Evolutionary conservation across 2,888 invertebrate genomes (phyloP).

Genomic region (Apodemia duryi): DNA sequence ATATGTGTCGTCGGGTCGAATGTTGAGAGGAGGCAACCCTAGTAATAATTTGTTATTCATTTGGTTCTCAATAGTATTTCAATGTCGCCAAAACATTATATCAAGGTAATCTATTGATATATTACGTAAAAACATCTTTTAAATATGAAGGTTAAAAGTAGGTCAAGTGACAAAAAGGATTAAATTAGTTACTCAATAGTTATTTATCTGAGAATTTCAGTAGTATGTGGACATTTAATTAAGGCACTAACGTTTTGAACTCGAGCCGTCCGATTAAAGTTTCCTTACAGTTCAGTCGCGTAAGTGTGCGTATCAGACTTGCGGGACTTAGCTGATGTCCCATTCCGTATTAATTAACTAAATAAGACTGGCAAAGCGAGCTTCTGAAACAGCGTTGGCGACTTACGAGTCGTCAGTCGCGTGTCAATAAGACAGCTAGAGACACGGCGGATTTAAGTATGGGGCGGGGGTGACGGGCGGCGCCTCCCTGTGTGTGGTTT

Average conservation of each 20-base stretch:
- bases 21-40: no score
- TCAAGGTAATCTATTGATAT: no score
- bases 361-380: slow-evolving; percentile 71
- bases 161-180: slow-evolving; percentile 7
- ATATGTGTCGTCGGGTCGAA: no score
- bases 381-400: slow-evolving; percentile 63
- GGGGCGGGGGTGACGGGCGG: slow-evolving; percentile 55
- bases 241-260: slow-evolving; percentile 47
- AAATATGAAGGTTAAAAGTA: not conserved
- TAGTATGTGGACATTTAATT: slow-evolving; percentile 40
- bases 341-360: slow-evolving; percentile 79
- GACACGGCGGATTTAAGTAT: slow-evolving; percentile 73
- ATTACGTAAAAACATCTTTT: not conserved
- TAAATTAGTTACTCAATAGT: slow-evolving; percentile 10
- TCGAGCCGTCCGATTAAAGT: slow-evolving; percentile 56
- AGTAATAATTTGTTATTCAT: slow-evolving; percentile 43
- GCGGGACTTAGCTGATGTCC: slow-evolving; percentile 72
- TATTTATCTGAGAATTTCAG: slow-evolving; percentile 9
- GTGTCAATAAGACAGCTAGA: slow-evolving; percentile 76
- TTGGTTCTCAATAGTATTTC: slow-evolving; percentile 39
- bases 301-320: slow-evolving; percentile 60
- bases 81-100: no score
- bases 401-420: slow-evolving; percentile 73
- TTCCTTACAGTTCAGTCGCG: slow-evolving; percentile 57
- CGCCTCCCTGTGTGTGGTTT: slow-evolving; percentile 78